Base-by-base conservation (phyloP, 2,888 invertebrate genomes). In the Meta bourneti region DNA sequence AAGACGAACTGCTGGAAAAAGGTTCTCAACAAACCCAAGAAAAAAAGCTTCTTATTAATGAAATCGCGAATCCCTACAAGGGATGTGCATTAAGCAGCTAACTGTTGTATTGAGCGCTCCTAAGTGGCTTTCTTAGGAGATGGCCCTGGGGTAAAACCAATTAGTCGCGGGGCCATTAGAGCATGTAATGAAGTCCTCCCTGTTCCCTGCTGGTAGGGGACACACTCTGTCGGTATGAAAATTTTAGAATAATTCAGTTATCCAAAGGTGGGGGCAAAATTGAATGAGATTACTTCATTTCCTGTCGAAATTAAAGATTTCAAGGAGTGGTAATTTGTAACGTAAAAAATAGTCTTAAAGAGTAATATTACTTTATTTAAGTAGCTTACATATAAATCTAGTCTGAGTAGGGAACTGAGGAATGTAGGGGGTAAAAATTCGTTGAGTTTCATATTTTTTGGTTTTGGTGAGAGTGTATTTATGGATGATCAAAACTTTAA, bases 81-180 rank as follows among this genome's bases (percentile, higher is more conserved):
- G 51, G 49, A 82, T 69, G 77, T 89, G 81, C 89, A 89, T 89
- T 89, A 89, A 69, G 82, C 80, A 61, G 75, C 72, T 81, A 89
- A 75, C 75, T 69, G 75, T 51, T 69, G 52, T 19, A 71, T n/a
- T 83, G 71, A 49, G 34, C 61, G 20, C 75, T 61, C 69, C 48
- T 79, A 78, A 87, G 86, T 82, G 77, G 77, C 78, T 83, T 89
- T 89, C 82, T 83, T 71, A 77, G 72, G 49, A 54, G 83, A 83
- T 72, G 52, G 61, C 83, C 78, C 77, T 54, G 34, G 70, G 82
- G 75, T 82, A 77, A 52, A 51, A 34, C 51, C 83, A 83, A 89
- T 89, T 89, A 89, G 89, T 61, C 34, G 54, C n/a, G 69, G 70
- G n/a, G 34, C 81, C 89, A 83, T 78, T 89, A 78, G 89, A 89